Evolutionary conservation across 2,113 vertebrate species (phyloP).

Genomic region (Cisticola juncidis): DNA sequence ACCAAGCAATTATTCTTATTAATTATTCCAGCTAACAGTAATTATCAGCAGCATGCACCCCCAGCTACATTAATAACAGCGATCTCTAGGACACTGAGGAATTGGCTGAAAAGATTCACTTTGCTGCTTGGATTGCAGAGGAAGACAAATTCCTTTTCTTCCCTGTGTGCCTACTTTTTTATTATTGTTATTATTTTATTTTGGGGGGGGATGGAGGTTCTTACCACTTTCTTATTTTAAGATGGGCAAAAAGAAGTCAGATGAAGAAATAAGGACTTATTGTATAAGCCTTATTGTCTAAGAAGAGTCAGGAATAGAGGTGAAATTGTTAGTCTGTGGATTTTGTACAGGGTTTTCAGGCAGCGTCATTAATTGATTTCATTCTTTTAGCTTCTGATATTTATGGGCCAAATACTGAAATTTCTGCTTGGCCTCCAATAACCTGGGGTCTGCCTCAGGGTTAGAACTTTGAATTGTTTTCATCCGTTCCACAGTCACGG

Average conservation of each 20-base stretch:
- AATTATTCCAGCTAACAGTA: conserved; percentile 84
- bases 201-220: rapidly evolving
- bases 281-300: not conserved
- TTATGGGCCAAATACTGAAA: conserved; percentile 41
- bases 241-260: not conserved
- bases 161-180: not conserved
- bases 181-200: not conserved
- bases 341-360: not conserved
- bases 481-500: not conserved
- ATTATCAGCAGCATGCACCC: conserved; percentile 82
- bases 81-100: conserved; percentile 78
- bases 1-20: conserved; percentile 83
- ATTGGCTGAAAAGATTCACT: conserved; percentile 74
- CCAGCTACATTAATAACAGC: conserved; percentile 81
- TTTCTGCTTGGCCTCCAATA: conserved; percentile 45
- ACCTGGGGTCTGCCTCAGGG: conserved; percentile 20
- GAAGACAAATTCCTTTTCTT: conserved; percentile 57
- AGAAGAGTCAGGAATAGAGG: not conserved
- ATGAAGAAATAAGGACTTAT: not conserved
- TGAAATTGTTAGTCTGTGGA: not conserved
- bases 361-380: conserved; percentile 12
- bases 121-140: conserved; percentile 55
- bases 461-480: conserved; percentile 9
- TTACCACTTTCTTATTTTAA: not conserved
- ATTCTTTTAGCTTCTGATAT: conserved; percentile 23